phyloP scores from a whole-genome alignment of 1,140 invertebrate species.

The Nymphalis io region DNA sequence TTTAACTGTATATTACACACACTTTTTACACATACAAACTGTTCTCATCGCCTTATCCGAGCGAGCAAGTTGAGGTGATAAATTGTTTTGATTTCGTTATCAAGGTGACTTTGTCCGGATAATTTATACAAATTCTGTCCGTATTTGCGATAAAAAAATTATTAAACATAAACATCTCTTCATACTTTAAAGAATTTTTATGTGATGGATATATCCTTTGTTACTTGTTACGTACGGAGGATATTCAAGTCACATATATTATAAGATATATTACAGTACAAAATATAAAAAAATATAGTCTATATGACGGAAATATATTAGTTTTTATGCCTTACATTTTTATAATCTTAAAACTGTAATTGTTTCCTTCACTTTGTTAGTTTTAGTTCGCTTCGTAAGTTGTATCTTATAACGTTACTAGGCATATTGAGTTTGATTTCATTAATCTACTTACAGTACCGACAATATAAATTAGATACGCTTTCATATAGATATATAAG shows the following conservation, averaged over 20 bases:
- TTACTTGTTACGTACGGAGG: not conserved
- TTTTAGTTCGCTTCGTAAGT: too few species aligned
- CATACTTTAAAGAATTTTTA: constrained; percentile 2
- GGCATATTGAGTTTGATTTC: too few species aligned
- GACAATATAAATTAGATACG: too few species aligned
- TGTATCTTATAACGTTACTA: too few species aligned
- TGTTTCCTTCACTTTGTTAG: too few species aligned
- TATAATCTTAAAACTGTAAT: too few species aligned
- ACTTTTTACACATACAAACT: not conserved
- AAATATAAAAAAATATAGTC: too few species aligned
- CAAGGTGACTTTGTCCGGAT: constrained; percentile 52
- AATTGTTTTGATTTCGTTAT: constrained; percentile 47
- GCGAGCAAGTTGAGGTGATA: constrained; percentile 38
- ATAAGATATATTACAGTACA: too few species aligned
- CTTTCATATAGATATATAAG: too few species aligned
- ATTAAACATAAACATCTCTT: not conserved
- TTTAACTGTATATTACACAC: not conserved
- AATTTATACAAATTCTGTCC: constrained; percentile 25
- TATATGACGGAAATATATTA: too few species aligned
- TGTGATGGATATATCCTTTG: not conserved
- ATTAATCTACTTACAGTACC: too few species aligned
- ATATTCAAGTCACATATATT: not conserved
- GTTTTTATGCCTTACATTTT: too few species aligned
- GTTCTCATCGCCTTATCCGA: constrained; percentile 1
- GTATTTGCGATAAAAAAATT: constrained; percentile 18